Base-by-base conservation (phyloP, 2,113 vertebrate genomes). In the Promerops cafer region DNA sequence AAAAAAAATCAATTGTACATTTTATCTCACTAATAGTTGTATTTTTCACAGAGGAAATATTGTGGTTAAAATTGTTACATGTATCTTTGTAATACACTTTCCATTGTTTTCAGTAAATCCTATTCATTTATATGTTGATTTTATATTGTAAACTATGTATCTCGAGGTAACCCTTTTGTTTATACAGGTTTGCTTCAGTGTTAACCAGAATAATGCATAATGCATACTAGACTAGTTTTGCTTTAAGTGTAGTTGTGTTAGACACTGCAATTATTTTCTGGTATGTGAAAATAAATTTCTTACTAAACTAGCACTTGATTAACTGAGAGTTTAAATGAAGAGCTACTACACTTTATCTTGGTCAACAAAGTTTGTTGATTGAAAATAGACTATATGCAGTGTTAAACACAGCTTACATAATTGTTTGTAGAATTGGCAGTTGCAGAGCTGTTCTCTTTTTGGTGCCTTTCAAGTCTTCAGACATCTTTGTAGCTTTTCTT, bases 31-130 rank as follows among this genome's bases (percentile, higher is more conserved):
- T 98, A 98, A 99, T 98, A 99, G 98, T 98, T 99, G 98, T 99
- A 99, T 99, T 99, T 99, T 99, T 99, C 98, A 99, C 98, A 98
- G 98, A 98, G 98, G 98, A 98, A 98, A 98, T 99, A 98, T 98
- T 98, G 97, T 98, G 97, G 97, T 98, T 98, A 97, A 98, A 98
- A 97, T 98, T 98, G 97, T 98, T 98, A 98, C 97, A 98, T 98
- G 97, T 98, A 98, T 97, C 96, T 98, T 98, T 99, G 97, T 98
- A 98, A 98, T 98, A 99, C 97, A 98, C 97, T 98, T 98, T 97
- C 97, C 95, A 97, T 98, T 97, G 97, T 98, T 98, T 98, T 97
- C 96, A 97, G 98, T 98, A 97, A 98, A 98, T 98, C 96, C 93
- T 98, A 97, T 98, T 97, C 98, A 97, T 99, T 98, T 98, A 97